Conservation (phyloP, 2,888 invertebrate species). For the Idaea dimidiata region DNA sequence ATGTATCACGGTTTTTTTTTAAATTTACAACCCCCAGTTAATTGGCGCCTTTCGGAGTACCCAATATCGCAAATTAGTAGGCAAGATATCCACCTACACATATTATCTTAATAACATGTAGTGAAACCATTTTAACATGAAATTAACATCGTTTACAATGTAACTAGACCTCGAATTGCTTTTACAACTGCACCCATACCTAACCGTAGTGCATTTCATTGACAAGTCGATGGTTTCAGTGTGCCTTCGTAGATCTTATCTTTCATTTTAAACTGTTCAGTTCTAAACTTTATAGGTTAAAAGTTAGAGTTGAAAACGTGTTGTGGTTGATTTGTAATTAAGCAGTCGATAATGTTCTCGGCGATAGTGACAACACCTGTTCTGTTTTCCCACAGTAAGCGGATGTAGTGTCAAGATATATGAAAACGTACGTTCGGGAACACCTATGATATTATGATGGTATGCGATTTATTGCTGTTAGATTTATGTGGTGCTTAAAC, state of each 20-base stretch:
- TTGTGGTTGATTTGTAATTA: conserved; percentile 35
- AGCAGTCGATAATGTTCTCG: conserved; percentile 35
- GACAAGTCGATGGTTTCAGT: neutral
- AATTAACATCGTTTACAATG: neutral
- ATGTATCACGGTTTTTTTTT: no score
- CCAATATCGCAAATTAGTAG: no score
- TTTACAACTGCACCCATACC: conserved; percentile 11
- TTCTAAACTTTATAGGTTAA: conserved; percentile 7
- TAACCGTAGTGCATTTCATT: neutral
- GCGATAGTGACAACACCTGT: conserved; percentile 66
- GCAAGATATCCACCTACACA: no score
- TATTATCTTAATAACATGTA: conserved; percentile 13
- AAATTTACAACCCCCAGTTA: no score
- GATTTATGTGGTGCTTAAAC: neutral
- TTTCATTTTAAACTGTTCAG: neutral
- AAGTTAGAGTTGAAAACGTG: conserved; percentile 22
- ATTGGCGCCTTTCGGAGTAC: no score
- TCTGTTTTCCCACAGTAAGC: conserved; percentile 72
- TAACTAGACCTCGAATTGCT: conserved; percentile 6
- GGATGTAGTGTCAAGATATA: conserved; percentile 70
- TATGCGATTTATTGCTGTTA: conserved; percentile 3
- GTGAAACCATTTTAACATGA: neutral
- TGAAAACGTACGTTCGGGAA: conserved; percentile 55
- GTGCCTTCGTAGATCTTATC: conserved; percentile 3
- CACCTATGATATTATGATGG: conserved; percentile 40